Percentiles rank a stretch among this genome's conserved stretches.
These are phyloP conservation scores for Enteromius treurensis DNA, from an alignment of 2,797 vertebrate genomes.

Conservation along the genomic window DNA sequence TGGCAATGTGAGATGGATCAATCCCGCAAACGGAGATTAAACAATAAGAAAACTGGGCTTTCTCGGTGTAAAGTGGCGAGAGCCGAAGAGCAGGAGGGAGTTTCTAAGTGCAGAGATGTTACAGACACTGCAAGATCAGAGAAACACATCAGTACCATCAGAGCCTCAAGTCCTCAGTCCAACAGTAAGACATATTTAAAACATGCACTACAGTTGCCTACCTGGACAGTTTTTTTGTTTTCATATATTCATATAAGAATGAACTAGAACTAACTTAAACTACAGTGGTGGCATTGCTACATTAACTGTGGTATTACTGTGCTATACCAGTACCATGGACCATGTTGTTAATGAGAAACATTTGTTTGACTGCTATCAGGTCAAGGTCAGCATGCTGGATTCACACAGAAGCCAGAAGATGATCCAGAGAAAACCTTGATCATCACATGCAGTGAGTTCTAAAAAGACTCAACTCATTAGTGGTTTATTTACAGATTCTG, in stretches of 20 bases:
- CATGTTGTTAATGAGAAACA: not conserved
- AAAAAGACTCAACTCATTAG: not conserved
- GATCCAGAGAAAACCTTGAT: slow-evolving; percentile 43
- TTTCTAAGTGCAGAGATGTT: slow-evolving; percentile 8
- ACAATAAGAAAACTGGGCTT: slow-evolving; percentile 11
- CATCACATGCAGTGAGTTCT: slow-evolving; percentile 51
- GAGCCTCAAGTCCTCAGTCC: slow-evolving; percentile 27
- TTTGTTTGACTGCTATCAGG: slow-evolving; percentile 40
- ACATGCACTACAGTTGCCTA: not conserved
- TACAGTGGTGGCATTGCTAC: not conserved
- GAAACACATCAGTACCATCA: slow-evolving; percentile 14
- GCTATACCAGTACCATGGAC: not conserved
- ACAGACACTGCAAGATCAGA: not conserved
- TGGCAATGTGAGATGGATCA: slow-evolving; percentile 33
- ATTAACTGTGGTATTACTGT: not conserved
- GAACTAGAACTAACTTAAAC: not conserved
- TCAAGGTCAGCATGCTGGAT: slow-evolving; percentile 14
- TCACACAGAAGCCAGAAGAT: slow-evolving; percentile 35
- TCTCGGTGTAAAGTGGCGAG: slow-evolving; percentile 28
- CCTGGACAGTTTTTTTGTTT: not conserved
- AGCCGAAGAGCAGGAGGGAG: not conserved
- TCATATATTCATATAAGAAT: not conserved
- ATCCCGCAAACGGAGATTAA: slow-evolving; percentile 22
- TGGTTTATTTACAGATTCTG: not conserved
- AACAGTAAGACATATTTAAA: not conserved